Base-by-base conservation (phyloP, 1,140 invertebrate genomes). In the Ladona fulva region DNA sequence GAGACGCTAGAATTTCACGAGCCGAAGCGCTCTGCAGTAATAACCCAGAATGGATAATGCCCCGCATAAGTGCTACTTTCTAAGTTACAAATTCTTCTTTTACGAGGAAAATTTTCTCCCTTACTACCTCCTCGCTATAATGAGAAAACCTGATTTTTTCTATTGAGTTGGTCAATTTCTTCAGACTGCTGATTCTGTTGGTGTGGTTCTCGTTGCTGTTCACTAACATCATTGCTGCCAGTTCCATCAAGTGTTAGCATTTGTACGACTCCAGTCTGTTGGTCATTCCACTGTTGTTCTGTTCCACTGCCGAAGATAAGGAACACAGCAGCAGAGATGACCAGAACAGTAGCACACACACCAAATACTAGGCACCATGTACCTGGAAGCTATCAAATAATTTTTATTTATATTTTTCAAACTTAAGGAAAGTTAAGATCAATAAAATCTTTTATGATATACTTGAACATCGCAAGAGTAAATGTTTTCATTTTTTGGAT, bases 281-380 rank as follows among this genome's bases (percentile, higher is more conserved):
- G 52, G 3, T 76, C 19, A 59, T 79, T 89, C 88, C 88, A 89
- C 19, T 88, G 88, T 78, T 89, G 88, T 0, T 87, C 86, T 6
- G 86, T 86, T 5, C 88, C 88, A 81, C 88, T 89, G 14, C 88
- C 88, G 12, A 88, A 84, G 0, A 86, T 86, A 81, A 89, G 83
- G 80, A 89, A 89, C 24, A 89, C 86, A 0, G 86, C 84, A 1
- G 87, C 88, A 0, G 88, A 89, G 11, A 83, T 81, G 5, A 89
- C 79, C 11, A 89, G 77, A 24, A 89, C 88, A 6, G 87, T 85
- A 0, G 88, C 88, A 0, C 87, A 88, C 0, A 88, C 86, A 0
- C 88, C 88, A 75, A 89, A 89, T 0, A 89, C 87, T 14, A 89
- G 78, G 1, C 88, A 83, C 88, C 88, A 89, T 24, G 88, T 89